Evolutionary conservation across 2,888 invertebrate species (phyloP), one percentile per base, ranked within the genome.

Genomic region (Lasius platythorax): DNA sequence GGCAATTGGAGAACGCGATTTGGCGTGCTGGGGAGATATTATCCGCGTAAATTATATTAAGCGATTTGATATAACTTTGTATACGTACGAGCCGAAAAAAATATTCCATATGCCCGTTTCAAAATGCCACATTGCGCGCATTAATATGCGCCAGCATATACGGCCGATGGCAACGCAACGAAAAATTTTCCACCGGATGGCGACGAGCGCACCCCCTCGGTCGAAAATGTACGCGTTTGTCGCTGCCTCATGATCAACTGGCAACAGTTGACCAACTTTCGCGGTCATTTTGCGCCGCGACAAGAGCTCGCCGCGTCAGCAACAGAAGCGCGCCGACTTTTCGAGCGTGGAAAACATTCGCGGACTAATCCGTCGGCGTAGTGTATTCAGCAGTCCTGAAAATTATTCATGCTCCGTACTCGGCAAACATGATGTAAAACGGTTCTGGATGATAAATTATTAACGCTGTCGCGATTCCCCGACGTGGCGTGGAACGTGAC

Each of bases 201-300:
- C 73, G 72, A 58, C 73, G 72, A 58, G 33, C 73, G 70, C 61
- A 12, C 30, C 15, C 15, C 61, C 83, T 23, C 66, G 68, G 73
- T 40, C 68, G 61, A 88, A 91, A 91, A 89, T 89, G 89, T 87
- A 82, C 86, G 87, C 88, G 86, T 92, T 91, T 89, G 87, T 87
- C n/a, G 76, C 76, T 85, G 88, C 84, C 82, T 86, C 83, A 76
- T 85, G 85, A 86, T 58, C 81, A 23, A 83, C 70, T 72, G 76
- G 85, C 85, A 85, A 87, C 87, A 86, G 86, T 83, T 85, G 86
- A 85, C 85, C 79, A 90, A 90, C 88, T 91, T 91, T 90, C 87
- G 74, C 28, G 86, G 63, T 63, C 87, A 75, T 86, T 87, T 76
- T 76, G 78, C 64, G 74, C 74, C 64, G 46, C 74, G 83, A 87